Percentiles rank a stretch among this genome's conserved stretches.
Conservation (phyloP, 2,888 invertebrate genomes). For the Rhingia campestris region DNA sequence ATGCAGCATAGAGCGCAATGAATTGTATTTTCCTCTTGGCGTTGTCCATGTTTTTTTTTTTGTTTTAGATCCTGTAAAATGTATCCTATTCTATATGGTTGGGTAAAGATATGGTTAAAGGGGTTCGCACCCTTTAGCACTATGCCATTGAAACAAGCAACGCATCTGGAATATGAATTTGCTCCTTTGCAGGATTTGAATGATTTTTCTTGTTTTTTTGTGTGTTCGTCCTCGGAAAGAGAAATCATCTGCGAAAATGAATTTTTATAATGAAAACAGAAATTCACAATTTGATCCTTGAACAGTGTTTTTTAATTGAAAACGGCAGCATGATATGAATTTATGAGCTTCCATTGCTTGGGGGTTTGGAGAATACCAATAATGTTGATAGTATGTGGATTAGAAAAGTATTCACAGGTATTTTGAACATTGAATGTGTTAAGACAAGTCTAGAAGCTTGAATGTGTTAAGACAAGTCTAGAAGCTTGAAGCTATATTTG, state of each 20-base stretch:
- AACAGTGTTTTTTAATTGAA: constrained; percentile 47
- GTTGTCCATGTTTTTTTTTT: constrained; percentile 4
- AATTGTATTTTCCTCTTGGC: constrained; percentile 49
- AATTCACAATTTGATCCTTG: constrained; percentile 54
- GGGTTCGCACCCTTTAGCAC: constrained; percentile 20
- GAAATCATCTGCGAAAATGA: constrained; percentile 58
- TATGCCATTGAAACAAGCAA: constrained; percentile 59
- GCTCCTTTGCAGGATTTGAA: constrained; percentile 33
- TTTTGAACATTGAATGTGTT: too few relatives aligned
- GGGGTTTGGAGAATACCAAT: background rate
- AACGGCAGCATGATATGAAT: constrained; percentile 24
- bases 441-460: too few relatives aligned
- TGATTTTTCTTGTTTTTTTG: constrained; percentile 15
- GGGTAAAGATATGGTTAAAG: constrained; percentile 16
- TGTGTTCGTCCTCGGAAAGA: constrained; percentile 5
- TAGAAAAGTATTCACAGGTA: background rate
- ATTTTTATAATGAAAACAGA: constrained; percentile 52
- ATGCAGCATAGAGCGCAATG: constrained; percentile 50
- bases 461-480: too few relatives aligned
- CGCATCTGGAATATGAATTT: constrained; percentile 60
- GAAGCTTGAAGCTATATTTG: too few relatives aligned
- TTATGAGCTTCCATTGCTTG: constrained; percentile 26
- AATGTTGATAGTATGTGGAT: background rate
- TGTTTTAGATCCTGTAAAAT: constrained; percentile 27
- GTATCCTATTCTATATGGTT: constrained; percentile 25